phyloP scores from a whole-genome alignment of 2,888 invertebrate genomes.

The Acrocyrtus sp. region DNA sequence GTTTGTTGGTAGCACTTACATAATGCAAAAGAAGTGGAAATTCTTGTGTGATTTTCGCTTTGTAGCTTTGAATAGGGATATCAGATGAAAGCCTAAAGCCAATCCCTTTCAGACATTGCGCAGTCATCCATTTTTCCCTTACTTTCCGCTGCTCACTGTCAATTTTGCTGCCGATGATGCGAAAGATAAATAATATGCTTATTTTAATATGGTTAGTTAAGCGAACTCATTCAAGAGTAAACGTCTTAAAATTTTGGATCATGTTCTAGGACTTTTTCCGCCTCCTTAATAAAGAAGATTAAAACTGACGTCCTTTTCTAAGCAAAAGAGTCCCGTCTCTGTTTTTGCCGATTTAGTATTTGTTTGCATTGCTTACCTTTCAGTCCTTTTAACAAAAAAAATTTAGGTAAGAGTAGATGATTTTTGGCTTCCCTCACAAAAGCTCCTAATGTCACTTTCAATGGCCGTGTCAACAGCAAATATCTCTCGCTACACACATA shows the following conservation, averaged over 20 bases:
- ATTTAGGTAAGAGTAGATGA: background rate
- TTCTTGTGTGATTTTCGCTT: slow-evolving; percentile 12
- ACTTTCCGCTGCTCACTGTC: background rate
- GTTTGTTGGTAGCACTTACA: background rate
- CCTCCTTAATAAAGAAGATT: slow-evolving; percentile 46
- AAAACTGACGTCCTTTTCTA: slow-evolving; percentile 40
- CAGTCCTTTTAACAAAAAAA: background rate
- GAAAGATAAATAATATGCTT: slow-evolving; percentile 40
- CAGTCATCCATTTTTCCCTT: background rate
- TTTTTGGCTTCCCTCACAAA: slow-evolving; percentile 1
- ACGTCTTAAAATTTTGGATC: slow-evolving; percentile 47
- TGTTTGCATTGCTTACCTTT: slow-evolving; percentile 13
- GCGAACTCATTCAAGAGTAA: slow-evolving; percentile 45
- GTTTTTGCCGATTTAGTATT: slow-evolving; percentile 41
- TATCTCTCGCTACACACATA: background rate
- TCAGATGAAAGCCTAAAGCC: no score
- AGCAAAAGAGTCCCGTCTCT: slow-evolving; percentile 17
- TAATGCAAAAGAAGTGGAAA: slow-evolving; percentile 3
- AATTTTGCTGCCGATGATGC: slow-evolving; percentile 2
- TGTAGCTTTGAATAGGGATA: background rate
- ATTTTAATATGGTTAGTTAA: slow-evolving; percentile 50
- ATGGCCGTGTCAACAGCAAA: background rate
- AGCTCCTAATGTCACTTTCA: background rate
- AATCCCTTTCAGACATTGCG: background rate
- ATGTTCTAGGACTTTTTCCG: slow-evolving; percentile 34